Base-by-base conservation (phyloP, 2,797 vertebrate genomes). In the Gadopsis bispinosus region DNA sequence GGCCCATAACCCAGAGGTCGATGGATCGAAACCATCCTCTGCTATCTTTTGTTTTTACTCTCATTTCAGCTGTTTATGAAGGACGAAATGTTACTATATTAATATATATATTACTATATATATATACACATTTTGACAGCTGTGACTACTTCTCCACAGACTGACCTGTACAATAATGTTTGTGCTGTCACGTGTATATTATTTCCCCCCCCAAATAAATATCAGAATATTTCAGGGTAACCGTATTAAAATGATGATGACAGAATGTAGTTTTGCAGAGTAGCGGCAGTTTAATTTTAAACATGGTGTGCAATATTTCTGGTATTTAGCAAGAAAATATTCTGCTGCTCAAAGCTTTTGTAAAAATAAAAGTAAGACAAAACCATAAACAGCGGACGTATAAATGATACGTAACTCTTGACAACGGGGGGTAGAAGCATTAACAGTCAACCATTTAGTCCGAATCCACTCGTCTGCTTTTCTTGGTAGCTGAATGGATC, bases 1-100 rank as follows among this genome's bases (percentile, higher is more conserved):
- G 95, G 93, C 94, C 94, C 94, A 95, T 95, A 95, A 95, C 94
- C 94, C 95, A 95, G 94, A 95, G 94, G 94, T 95, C 92, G 93
- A 95, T 95, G 93, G 92, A 93, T 95, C 93, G 93, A 95, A 95
- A 95, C 93, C 93, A 94, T 94, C 93, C 94, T 95, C 94, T 95
- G 94, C 94, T 95, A 95, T 0, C 0, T 3, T 26, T 26, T 26
- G 26, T 1, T 26, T 26, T 26, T 26, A 26, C 26, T 26, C 26
- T 26, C 26, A 26, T 1, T 26, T 26, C 26, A 26, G 26, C 26
- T 26, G 26, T 26, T 26, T 26, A 26, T 26, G 26, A 26, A 26
- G 26, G 26, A 26, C 26, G 26, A 26, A 26, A 26, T 26, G 26
- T 26, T 26, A 26, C 26, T 26, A 26, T 26, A 26, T 26, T 26